These are phyloP conservation scores for Heteronetta atricapilla DNA, from an alignment of 2,113 vertebrate genomes.

Conservation along the genomic window DNA sequence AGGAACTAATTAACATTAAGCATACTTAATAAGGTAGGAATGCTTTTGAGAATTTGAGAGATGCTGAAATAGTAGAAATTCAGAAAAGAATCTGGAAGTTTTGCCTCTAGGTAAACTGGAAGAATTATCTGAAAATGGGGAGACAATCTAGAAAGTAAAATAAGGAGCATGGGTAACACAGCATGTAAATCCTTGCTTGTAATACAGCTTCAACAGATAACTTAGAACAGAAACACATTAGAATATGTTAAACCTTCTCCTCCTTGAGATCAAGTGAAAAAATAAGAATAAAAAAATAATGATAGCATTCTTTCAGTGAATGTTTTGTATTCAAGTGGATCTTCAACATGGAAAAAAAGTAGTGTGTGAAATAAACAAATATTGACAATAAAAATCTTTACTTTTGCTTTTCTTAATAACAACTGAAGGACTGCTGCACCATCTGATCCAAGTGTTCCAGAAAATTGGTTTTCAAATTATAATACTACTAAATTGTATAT, in stretches of 20 bases:
- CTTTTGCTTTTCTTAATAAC: neutral
- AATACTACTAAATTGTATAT: neutral
- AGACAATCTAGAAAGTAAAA: neutral
- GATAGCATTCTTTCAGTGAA: neutral
- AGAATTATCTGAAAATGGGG: neutral
- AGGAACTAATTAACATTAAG: neutral
- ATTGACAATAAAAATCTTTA: neutral
- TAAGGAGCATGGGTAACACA: neutral
- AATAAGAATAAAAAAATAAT: neutral
- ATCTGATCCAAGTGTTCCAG: neutral
- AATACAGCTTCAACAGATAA: neutral
- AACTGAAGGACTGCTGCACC: neutral
- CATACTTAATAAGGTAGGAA: neutral
- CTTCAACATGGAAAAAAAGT: neutral
- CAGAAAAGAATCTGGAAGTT: neutral
- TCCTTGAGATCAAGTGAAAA: neutral
- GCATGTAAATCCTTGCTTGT: neutral
- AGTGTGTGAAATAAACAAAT: neutral
- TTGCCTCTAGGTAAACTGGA: neutral
- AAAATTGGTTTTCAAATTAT: neutral
- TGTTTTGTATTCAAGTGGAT: neutral
- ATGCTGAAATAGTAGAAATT: constrained; percentile 1
- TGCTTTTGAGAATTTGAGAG: neutral
- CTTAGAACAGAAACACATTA: fast-evolving
- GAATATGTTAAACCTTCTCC: neutral